phyloP scores from a whole-genome alignment of 2,888 invertebrate species.

The Stictocephala bisonia region DNA sequence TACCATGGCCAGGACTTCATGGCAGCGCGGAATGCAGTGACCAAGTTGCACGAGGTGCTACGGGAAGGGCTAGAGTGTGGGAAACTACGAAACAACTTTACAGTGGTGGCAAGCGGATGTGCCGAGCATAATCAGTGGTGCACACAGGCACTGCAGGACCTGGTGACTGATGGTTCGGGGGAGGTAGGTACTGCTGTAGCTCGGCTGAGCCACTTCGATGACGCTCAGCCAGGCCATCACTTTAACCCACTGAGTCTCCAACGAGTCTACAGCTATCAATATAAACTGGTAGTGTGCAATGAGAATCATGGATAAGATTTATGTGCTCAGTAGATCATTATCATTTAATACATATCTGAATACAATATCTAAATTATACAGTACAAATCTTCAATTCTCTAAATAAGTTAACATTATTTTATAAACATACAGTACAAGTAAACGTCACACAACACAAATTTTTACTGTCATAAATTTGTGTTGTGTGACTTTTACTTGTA shows the following conservation, averaged over 20 bases:
- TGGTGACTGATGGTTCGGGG: neutral
- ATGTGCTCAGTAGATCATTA: too few relatives aligned
- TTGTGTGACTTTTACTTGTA: too few relatives aligned
- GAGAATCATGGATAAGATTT: too few relatives aligned
- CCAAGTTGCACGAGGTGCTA: constrained; percentile 20
- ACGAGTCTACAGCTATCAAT: constrained; percentile 20
- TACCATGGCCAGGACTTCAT: constrained; percentile 26
- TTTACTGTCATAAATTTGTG: too few relatives aligned
- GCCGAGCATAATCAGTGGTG: constrained; percentile 17
- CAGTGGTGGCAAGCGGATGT: neutral
- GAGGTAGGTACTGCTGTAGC: neutral
- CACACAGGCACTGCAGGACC: constrained; percentile 1
- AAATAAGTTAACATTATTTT: too few relatives aligned
- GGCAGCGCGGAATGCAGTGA: constrained; percentile 1
- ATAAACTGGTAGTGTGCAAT: constrained; percentile 10
- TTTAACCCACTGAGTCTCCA: constrained; percentile 5
- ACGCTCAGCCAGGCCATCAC: neutral
- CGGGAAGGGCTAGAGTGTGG: constrained; percentile 26
- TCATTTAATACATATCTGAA: too few relatives aligned
- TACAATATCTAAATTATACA: too few relatives aligned
- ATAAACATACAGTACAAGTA: too few relatives aligned
- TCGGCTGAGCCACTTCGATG: neutral
- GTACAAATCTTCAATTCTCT: too few relatives aligned
- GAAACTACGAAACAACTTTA: constrained; percentile 12
- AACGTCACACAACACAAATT: too few relatives aligned